Conservation (phyloP, 2,888 invertebrate species). For the Scaptomyza parva region DNA sequence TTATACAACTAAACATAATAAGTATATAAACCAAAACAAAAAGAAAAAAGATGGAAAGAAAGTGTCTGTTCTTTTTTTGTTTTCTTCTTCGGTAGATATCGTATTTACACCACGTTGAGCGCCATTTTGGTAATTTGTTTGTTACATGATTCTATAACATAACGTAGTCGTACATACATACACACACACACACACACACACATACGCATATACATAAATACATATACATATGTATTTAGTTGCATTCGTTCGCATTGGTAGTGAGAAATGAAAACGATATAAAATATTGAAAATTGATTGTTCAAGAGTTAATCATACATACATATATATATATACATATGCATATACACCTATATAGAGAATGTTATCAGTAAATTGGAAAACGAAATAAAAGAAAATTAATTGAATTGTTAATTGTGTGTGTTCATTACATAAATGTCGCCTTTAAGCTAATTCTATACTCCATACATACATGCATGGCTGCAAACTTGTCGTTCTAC, state of each 20-base stretch:
- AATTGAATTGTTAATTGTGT: slow-evolving; percentile 37
- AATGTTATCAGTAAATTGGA: slow-evolving; percentile 29
- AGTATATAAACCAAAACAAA: slow-evolving; percentile 25
- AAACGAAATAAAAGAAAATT: neutral
- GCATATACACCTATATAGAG: slow-evolving; percentile 21
- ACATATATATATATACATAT: slow-evolving; percentile 25
- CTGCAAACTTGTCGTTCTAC: slow-evolving; percentile 3
- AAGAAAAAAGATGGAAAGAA: neutral
- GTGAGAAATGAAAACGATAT: slow-evolving; percentile 6
- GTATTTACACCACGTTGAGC: slow-evolving; percentile 37
- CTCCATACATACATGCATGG: slow-evolving; percentile 4
- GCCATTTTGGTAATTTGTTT: slow-evolving; percentile 57
- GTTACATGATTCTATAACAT: slow-evolving; percentile 27
- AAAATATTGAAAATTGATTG: slow-evolving; percentile 23
- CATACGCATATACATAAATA: neutral
- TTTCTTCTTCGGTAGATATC: slow-evolving; percentile 12
- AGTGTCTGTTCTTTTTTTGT: slow-evolving; percentile 15
- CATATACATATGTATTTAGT: slow-evolving; percentile 5
- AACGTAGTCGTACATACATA: slow-evolving; percentile 7
- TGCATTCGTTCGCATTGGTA: slow-evolving; percentile 32
- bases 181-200: neutral
- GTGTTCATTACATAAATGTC: slow-evolving; percentile 33
- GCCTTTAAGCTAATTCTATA: neutral
- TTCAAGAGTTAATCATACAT: slow-evolving; percentile 39
- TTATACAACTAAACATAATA: slow-evolving; percentile 39